Conservation (phyloP, 2,797 vertebrate genomes). For the Tragopan temminckii region DNA sequence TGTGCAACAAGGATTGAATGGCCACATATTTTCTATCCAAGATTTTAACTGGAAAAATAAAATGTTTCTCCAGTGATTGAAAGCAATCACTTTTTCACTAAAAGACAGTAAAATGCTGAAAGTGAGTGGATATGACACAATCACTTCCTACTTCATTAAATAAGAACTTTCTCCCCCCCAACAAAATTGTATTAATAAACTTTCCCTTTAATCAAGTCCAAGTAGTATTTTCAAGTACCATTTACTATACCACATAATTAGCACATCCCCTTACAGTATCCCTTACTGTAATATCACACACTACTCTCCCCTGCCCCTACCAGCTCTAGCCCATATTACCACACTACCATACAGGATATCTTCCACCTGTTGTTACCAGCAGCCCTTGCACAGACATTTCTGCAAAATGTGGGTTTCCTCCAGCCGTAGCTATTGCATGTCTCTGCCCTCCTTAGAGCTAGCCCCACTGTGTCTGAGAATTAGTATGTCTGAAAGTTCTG, state of each 20-base stretch:
- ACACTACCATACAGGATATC: neutral
- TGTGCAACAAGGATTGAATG: neutral
- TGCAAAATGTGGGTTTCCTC: neutral
- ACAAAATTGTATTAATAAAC: neutral
- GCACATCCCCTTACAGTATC: neutral
- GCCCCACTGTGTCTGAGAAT: neutral
- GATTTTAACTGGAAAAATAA: neutral
- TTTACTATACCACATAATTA: neutral
- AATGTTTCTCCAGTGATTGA: neutral
- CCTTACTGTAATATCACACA: neutral
- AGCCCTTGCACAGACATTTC: fast-evolving
- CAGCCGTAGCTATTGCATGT: neutral
- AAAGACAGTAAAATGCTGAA: neutral
- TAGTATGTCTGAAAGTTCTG: neutral
- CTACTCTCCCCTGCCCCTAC: neutral
- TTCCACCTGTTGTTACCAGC: fast-evolving
- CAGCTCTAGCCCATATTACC: neutral
- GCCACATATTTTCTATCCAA: neutral
- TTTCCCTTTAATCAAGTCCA: neutral
- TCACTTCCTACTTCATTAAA: neutral
- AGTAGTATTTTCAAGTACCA: neutral
- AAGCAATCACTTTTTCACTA: neutral
- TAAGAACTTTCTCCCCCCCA: neutral
- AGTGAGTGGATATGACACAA: neutral
- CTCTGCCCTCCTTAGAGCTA: neutral